phyloP scores from a whole-genome alignment of 2,888 invertebrate species.

The Hermodice carunculata region DNA sequence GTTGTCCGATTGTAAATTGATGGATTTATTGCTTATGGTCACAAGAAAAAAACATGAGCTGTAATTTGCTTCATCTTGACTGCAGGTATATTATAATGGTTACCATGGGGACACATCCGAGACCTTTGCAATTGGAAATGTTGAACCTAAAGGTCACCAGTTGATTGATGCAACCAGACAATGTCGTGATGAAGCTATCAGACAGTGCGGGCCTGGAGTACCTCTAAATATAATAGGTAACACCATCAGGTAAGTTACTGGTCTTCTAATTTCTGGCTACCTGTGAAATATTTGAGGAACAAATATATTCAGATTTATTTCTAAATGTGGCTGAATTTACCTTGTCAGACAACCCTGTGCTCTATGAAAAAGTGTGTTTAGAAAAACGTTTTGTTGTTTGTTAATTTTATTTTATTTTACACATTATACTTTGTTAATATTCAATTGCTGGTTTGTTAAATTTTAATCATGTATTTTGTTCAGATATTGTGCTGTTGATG shows the following conservation, averaged over 20 bases:
- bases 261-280: neutral
- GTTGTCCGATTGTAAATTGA: too few species aligned
- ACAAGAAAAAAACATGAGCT: too few species aligned
- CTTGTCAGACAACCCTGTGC: too few species aligned
- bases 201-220: slow-evolving; percentile 74
- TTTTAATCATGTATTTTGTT: too few species aligned
- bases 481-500: too few species aligned
- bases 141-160: slow-evolving; percentile 80
- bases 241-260: slow-evolving; percentile 55
- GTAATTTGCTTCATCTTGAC: neutral
- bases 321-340: too few species aligned
- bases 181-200: slow-evolving; percentile 77
- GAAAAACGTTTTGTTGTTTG: too few species aligned
- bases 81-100: slow-evolving; percentile 94
- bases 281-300: neutral
- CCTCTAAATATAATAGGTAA: slow-evolving; percentile 69
- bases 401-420: too few species aligned
- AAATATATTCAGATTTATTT: neutral
- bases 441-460: too few species aligned
- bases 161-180: slow-evolving; percentile 80
- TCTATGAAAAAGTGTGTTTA: too few species aligned
- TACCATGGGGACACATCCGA: slow-evolving; percentile 99
- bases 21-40: too few species aligned
- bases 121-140: slow-evolving; percentile 94
- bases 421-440: too few species aligned